Conservation (phyloP, 2,113 vertebrate species). For the Micromys minutus region DNA sequence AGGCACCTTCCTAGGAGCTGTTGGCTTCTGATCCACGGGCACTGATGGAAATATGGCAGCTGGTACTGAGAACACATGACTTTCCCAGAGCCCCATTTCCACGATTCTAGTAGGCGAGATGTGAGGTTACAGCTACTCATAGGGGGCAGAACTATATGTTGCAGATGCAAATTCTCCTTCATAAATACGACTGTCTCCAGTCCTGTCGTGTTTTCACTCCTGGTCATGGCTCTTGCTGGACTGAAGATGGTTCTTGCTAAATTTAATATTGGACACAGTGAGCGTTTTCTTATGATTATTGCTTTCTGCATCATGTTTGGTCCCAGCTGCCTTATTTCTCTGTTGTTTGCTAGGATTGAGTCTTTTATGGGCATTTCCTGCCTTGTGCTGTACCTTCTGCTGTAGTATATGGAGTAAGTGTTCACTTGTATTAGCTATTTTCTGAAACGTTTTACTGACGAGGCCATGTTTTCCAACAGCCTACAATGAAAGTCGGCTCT, state of each 20-base stretch:
- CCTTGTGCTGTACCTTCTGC: neutral
- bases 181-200: neutral
- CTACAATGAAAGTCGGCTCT: neutral
- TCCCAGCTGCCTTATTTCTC: neutral
- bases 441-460: conserved; percentile 5
- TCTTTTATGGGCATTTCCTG: neutral
- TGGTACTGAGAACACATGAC: rapidly evolving
- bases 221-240: neutral
- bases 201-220: neutral
- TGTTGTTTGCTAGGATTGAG: neutral
- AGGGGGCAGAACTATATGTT: neutral
- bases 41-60: neutral
- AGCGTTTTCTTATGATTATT: neutral
- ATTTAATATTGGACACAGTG: conserved; percentile 22
- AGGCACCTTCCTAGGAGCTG: neutral
- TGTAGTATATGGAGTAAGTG: neutral
- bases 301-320: neutral
- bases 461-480: neutral
- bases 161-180: neutral
- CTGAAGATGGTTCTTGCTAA: neutral
- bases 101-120: neutral
- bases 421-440: neutral
- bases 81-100: neutral
- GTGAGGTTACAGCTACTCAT: no score
- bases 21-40: rapidly evolving